Percentiles rank a stretch among this genome's conserved stretches.
Conservation (phyloP, 2,888 invertebrate genomes). For the Herminia tarsipennalis region DNA sequence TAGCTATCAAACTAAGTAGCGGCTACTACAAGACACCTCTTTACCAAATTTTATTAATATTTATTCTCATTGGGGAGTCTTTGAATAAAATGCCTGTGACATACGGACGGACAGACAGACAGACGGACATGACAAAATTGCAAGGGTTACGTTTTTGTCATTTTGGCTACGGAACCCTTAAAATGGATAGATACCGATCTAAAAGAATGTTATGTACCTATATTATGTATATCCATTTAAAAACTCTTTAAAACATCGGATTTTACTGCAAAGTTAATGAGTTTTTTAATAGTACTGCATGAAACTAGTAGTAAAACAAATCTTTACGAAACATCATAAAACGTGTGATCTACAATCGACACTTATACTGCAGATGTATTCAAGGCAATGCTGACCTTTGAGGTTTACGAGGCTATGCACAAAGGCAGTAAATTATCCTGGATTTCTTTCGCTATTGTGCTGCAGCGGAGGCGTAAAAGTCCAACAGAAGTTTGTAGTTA, state of each 20-base stretch:
- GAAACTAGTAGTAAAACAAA: background rate
- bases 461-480: slow-evolving; percentile 15
- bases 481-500: slow-evolving; percentile 14
- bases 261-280: background rate
- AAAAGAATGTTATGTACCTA: too few relatives aligned
- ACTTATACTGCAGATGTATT: slow-evolving; percentile 5
- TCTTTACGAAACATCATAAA: background rate
- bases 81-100: too few relatives aligned
- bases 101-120: too few relatives aligned
- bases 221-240: too few relatives aligned
- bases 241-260: background rate
- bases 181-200: too few relatives aligned
- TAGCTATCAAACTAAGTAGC: too few relatives aligned
- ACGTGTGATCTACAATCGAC: slow-evolving; percentile 2
- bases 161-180: too few relatives aligned
- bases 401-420: slow-evolving; percentile 13
- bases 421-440: slow-evolving; percentile 20
- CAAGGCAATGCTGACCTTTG: slow-evolving; percentile 4
- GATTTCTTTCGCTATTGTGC: slow-evolving; percentile 19
- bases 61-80: too few relatives aligned
- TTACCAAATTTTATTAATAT: too few relatives aligned
- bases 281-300: background rate
- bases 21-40: too few relatives aligned
- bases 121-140: too few relatives aligned
- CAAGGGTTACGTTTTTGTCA: too few relatives aligned